Base-by-base conservation (phyloP, 1,140 invertebrate genomes). In the Heliconius congener region DNA sequence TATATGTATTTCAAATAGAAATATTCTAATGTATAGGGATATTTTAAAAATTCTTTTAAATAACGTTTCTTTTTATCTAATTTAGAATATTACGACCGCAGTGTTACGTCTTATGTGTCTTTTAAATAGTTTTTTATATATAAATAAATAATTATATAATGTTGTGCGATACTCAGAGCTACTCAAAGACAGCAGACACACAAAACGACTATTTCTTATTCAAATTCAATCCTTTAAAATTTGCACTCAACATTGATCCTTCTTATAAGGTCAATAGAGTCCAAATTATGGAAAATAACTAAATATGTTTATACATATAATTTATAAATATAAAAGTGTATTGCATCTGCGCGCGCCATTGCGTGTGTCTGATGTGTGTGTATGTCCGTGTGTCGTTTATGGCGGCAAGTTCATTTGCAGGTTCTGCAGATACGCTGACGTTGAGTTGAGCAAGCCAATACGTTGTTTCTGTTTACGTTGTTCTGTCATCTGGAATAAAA, bases 381-480 rank as follows among this genome's bases (percentile, higher is more conserved):
- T 76, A 13, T 37, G 27, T 73, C 30, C 50, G 76, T 27, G 42
- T 70, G 71, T 71, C 55, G 82, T 60, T 92, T 84, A 93, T 80
- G 91, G 88, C 39, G 92, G 90, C 60, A 94, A 82, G 86, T 93
- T 93, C 87, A 93, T 87, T 77, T 94, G 93, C 82, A 95, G 80
- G 80, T 92, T 94, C 86, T 97, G 96, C 75, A 97, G 94, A 87
- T 96, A 96, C 55, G 96, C 95, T 18, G 96, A 96, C 3, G 96
- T 96, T 2, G 97, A 97, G 94, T 97, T 98, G 55, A 99, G 95
- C 52, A 99, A 94, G 55, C 98, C 98, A 85, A 98, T 95, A 83
- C 98, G 96, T 93, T 99, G 98, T 88, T 98, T 98, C 86, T 99
- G 98, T 90, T 99, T 99, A 71, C 98, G 96, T 90, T 99, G 98